Evolutionary conservation across 2,113 vertebrate genomes (phyloP).

Genomic region (Orthonyx spaldingii): DNA sequence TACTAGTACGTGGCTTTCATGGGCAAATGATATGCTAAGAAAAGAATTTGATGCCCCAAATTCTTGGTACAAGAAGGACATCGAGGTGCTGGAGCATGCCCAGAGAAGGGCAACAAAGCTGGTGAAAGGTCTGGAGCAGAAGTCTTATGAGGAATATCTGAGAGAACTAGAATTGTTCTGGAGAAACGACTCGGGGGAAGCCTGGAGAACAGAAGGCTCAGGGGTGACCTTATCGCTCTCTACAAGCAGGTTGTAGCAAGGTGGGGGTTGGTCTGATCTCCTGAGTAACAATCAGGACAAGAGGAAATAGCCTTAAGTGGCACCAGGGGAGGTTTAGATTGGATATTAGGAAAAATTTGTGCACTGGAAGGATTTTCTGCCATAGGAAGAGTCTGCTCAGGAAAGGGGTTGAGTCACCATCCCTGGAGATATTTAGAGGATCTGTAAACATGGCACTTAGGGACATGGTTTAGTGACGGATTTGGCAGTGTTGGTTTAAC

Average conservation of each 20-base stretch:
- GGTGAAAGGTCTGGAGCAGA: background rate
- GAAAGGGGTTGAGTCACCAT: background rate
- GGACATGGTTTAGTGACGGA: background rate
- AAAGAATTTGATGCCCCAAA: background rate
- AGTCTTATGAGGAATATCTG: background rate
- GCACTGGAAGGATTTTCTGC: background rate
- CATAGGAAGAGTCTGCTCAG: background rate
- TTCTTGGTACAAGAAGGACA: background rate
- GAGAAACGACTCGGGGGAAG: background rate
- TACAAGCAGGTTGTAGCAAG: fast-evolving
- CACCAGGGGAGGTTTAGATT: background rate
- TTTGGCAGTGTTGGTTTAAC: background rate
- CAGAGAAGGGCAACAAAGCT: background rate
- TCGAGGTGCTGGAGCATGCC: background rate
- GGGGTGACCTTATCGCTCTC: background rate
- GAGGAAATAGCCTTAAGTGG: background rate
- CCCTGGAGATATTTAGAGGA: background rate
- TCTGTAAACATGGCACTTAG: background rate
- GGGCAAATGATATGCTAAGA: background rate
- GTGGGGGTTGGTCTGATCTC: background rate
- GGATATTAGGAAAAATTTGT: background rate
- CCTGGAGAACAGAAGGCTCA: background rate
- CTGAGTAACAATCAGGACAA: background rate
- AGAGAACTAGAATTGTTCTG: background rate
- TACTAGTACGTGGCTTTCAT: background rate